Evolutionary conservation across 1,140 invertebrate genomes (phyloP).

Genomic region (Tetramorium parvispinum): DNA sequence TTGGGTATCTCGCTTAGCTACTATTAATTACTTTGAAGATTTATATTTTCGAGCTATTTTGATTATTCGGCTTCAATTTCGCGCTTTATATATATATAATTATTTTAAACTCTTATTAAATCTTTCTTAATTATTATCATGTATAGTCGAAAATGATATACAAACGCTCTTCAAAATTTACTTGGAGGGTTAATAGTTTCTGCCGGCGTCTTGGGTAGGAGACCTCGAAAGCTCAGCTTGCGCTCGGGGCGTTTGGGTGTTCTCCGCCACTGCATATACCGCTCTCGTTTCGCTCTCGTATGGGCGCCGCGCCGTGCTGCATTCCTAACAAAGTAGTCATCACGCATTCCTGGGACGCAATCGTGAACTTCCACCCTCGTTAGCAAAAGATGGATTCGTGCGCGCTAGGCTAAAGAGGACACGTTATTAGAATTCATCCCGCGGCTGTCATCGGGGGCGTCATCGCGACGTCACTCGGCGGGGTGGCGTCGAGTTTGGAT

Average conservation of each 20-base stretch:
- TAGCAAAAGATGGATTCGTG: slow-evolving; percentile 77
- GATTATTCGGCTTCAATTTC: not conserved
- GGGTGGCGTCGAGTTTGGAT: slow-evolving; percentile 29
- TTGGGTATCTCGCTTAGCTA: not conserved
- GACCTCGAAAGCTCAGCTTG: slow-evolving; percentile 32
- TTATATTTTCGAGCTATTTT: not conserved
- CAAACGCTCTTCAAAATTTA: not conserved
- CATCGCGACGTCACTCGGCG: no score
- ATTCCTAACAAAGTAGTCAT: slow-evolving; percentile 84
- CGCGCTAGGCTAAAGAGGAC: slow-evolving; percentile 78
- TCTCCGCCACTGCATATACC: slow-evolving; percentile 42
- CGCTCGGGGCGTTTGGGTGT: not conserved
- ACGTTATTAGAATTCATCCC: slow-evolving; percentile 83
- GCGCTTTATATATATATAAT: not conserved
- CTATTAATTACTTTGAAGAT: not conserved
- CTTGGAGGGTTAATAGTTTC: not conserved
- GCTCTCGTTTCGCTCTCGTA: slow-evolving; percentile 69
- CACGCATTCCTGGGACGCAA: slow-evolving; percentile 83
- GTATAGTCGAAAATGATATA: not conserved
- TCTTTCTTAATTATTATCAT: not conserved
- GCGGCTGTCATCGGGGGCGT: slow-evolving; percentile 24
- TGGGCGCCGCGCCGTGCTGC: slow-evolving; percentile 67
- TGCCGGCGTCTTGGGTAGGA: not conserved
- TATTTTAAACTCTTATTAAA: not conserved
- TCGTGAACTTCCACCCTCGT: slow-evolving; percentile 81